Evolutionary conservation across 2,888 invertebrate genomes (phyloP).

Genomic region (Ectemnius cavifrons): DNA sequence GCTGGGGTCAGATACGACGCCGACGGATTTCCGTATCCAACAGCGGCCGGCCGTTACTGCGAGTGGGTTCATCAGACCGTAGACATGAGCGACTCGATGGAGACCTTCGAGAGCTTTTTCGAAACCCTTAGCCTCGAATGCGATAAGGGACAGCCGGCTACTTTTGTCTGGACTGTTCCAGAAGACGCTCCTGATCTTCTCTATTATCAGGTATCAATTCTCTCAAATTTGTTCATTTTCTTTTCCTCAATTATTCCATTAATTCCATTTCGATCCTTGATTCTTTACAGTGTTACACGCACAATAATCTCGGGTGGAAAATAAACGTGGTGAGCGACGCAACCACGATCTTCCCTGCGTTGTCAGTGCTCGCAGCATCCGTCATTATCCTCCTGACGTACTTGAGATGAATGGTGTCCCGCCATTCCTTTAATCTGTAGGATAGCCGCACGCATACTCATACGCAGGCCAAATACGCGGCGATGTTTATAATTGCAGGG

Average conservation of each 20-base stretch:
- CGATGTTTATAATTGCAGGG: background rate
- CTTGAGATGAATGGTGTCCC: conserved; percentile 59
- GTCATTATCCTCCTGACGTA: conserved; percentile 43
- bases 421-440: conserved; percentile 25
- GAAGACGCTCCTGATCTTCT: conserved; percentile 89
- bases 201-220: conserved; percentile 96
- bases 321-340: conserved; percentile 85
- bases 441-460: background rate
- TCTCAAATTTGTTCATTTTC: too few species aligned
- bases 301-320: conserved; percentile 95
- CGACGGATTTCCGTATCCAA: conserved; percentile 89
- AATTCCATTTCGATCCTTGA: background rate
- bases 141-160: conserved; percentile 86
- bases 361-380: conserved; percentile 52
- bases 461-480: conserved; percentile 27
- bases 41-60: conserved; percentile 91
- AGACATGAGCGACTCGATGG: conserved; percentile 85
- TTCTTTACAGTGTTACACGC: conserved; percentile 92
- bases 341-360: conserved; percentile 32
- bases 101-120: conserved; percentile 88
- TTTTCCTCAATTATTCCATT: background rate
- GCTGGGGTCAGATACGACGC: conserved; percentile 89
- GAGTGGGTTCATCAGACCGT: conserved; percentile 90
- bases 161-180: conserved; percentile 91
- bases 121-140: conserved; percentile 88